Evolutionary conservation across 1,140 invertebrate species (phyloP).

Genomic region (Lutraria rhynchaena): DNA sequence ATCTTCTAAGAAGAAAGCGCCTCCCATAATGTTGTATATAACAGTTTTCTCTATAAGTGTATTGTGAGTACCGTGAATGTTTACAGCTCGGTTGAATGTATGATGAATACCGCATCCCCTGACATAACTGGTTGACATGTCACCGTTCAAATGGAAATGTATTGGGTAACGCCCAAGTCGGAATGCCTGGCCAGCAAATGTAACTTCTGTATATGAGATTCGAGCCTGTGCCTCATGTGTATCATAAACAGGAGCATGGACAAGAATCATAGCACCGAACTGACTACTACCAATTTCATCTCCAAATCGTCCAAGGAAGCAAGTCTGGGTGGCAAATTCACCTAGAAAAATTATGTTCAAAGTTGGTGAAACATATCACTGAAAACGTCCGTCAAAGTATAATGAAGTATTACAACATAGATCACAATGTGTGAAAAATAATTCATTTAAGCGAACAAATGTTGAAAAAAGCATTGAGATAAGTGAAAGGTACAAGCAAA

Average conservation of each 20-base stretch:
- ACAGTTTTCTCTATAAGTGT: slow-evolving; percentile 75
- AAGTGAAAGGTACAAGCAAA: no score
- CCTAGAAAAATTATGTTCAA: no score
- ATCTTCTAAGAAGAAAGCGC: slow-evolving; percentile 81
- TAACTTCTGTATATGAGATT: slow-evolving; percentile 74
- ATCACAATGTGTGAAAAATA: no score
- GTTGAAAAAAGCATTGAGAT: no score
- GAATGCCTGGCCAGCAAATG: slow-evolving; percentile 80
- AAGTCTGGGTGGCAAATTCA: slow-evolving; percentile 79
- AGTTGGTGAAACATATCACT: no score
- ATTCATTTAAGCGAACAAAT: no score
- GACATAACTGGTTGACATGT: slow-evolving; percentile 78
- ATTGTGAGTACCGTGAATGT: slow-evolving; percentile 80
- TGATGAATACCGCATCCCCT: slow-evolving; percentile 77
- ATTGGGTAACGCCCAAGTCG: slow-evolving; percentile 81
- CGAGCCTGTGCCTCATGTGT: slow-evolving; percentile 64
- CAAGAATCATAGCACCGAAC: slow-evolving; percentile 80
- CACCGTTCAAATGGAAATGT: slow-evolving; percentile 80
- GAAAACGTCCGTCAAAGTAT: no score
- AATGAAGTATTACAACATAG: no score
- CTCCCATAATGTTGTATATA: slow-evolving; percentile 80
- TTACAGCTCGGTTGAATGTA: slow-evolving; percentile 81
- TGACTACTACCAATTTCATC: slow-evolving; percentile 79
- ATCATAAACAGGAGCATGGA: slow-evolving; percentile 72
- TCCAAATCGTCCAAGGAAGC: slow-evolving; percentile 80